Conservation (phyloP, 2,113 vertebrate species). For the Perognathus longimembris region DNA sequence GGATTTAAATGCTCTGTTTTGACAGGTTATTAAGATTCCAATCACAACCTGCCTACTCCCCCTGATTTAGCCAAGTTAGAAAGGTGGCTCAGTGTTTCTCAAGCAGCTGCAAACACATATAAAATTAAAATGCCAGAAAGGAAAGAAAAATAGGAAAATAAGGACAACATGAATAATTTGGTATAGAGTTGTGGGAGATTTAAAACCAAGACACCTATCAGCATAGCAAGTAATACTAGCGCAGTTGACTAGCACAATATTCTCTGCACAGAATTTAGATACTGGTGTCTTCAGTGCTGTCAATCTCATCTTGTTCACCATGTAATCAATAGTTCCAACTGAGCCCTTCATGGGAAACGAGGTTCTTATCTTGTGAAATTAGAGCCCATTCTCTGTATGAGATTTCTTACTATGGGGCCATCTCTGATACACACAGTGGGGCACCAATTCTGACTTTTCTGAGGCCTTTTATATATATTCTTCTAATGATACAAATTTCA, state of each 20-base stretch:
- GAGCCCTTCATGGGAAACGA: conserved; percentile 62
- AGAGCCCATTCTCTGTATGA: conserved; percentile 66
- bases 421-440: conserved; percentile 76
- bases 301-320: conserved; percentile 43
- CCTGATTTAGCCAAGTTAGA: conserved; percentile 38
- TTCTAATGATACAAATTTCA: conserved; percentile 66
- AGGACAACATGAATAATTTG: conserved; percentile 55
- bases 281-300: background rate
- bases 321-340: background rate
- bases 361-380: conserved; percentile 69
- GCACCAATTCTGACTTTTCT: conserved; percentile 54
- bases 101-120: background rate
- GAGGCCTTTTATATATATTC: conserved; percentile 44
- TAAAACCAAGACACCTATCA: conserved; percentile 49
- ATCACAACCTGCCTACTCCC: conserved; percentile 31
- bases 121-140: conserved; percentile 54
- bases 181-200: background rate
- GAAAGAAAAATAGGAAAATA: conserved; percentile 43
- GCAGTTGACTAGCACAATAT: conserved; percentile 35
- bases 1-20: conserved; percentile 76
- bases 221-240: background rate
- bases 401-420: conserved; percentile 70
- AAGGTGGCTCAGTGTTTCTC: conserved; percentile 44
- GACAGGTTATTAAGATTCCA: conserved; percentile 72
- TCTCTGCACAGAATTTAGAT: conserved; percentile 24